phyloP scores from a whole-genome alignment of 1,140 invertebrate genomes.

The Listronotus oregonensis region DNA sequence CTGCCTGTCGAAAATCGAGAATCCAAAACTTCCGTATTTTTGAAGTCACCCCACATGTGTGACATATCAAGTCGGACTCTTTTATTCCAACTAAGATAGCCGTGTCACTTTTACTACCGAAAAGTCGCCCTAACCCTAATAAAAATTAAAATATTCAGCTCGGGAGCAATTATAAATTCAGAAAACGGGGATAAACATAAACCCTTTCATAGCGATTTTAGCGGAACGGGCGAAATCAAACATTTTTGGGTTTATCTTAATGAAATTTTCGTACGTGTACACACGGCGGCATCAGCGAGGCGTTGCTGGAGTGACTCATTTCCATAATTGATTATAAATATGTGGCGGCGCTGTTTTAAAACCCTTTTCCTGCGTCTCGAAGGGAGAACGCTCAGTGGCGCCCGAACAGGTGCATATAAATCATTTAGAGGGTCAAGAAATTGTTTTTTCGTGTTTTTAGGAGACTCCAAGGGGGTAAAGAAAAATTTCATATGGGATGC shows the following conservation, averaged over 20 bases:
- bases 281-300: conserved; percentile 27
- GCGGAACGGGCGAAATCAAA: conserved; percentile 26
- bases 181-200: conserved; percentile 30
- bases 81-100: too few species aligned
- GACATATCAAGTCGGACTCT: too few species aligned
- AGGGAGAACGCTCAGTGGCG: conserved; percentile 26
- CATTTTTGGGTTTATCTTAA: conserved; percentile 40
- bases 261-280: conserved; percentile 39
- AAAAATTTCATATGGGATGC: too few species aligned
- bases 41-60: too few species aligned
- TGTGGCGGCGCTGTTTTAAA: conserved; percentile 38
- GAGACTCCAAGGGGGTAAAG: too few species aligned
- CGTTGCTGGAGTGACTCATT: conserved; percentile 37
- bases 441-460: too few species aligned
- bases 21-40: too few species aligned
- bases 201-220: conserved; percentile 30
- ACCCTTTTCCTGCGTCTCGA: conserved; percentile 37
- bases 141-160: conserved; percentile 23
- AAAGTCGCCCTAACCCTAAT: not conserved
- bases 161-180: conserved; percentile 18
- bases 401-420: not conserved
- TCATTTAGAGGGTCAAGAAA: too few species aligned
- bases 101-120: not conserved
- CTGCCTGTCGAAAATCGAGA: too few species aligned
- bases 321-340: conserved; percentile 41